Conservation (phyloP, 2,797 vertebrate genomes). For the Gymnoscopelus microlampas region DNA sequence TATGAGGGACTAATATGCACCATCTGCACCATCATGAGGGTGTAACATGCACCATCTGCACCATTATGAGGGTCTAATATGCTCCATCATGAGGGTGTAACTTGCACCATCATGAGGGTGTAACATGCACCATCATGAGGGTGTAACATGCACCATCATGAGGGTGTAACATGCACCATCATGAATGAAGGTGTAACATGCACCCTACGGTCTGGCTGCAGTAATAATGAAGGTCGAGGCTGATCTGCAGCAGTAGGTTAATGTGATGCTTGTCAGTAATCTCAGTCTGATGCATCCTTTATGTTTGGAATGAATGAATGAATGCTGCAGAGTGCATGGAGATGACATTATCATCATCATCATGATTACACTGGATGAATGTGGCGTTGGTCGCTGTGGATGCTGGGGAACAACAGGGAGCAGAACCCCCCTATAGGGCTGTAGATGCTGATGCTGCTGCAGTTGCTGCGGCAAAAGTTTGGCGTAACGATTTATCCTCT, state of each 20-base stretch:
- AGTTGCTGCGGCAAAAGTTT: constrained; percentile 77
- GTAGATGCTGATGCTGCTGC: constrained; percentile 1
- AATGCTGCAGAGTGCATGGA: constrained; percentile 25
- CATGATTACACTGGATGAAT: constrained; percentile 54
- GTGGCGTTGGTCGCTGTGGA: constrained; percentile 58
- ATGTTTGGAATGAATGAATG: too few species aligned
- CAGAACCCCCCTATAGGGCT: constrained; percentile 58
- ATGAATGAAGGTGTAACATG: background rate
- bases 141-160: too few species aligned
- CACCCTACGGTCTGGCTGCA: constrained; percentile 72
- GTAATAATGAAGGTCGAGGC: constrained; percentile 75
- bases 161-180: too few species aligned
- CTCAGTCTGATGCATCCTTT: too few species aligned
- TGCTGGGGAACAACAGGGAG: constrained; percentile 28
- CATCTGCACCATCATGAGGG: too few species aligned
- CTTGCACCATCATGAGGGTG: too few species aligned
- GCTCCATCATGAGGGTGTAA: too few species aligned
- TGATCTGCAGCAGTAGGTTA: constrained; percentile 51
- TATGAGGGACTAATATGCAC: too few species aligned
- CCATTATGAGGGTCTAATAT: too few species aligned
- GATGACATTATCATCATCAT: constrained; percentile 46
- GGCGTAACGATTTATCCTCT: constrained; percentile 17
- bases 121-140: too few species aligned
- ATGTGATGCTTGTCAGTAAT: constrained; percentile 32
- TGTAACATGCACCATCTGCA: too few species aligned